Evolutionary conservation across 2,113 vertebrate species (phyloP), one percentile per base, ranked within the genome.

Genomic region (Coptodon rendalli): DNA sequence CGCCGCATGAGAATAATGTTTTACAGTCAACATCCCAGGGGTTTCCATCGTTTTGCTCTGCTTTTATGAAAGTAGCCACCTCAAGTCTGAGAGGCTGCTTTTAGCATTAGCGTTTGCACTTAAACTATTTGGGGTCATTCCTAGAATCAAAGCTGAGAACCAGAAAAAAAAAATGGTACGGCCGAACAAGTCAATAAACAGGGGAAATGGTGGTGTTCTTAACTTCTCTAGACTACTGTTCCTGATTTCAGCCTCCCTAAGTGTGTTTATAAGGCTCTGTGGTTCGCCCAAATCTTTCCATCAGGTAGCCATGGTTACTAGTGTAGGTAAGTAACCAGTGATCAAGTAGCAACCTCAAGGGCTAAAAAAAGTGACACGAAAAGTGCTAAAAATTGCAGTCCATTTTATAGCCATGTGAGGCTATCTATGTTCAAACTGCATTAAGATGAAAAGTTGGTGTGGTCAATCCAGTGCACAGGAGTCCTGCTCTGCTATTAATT

Each of bases 1-100:
- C 56, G n/a, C 54, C 82, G 87, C 61, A 81, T 1, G 14, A 81
- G 63, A 36, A 84, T 82, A 86, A 89, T 86, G 80, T 88, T 89
- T 87, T 48, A 86, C 14, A 52, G 27, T 27, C 16, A 80, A 82
- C 73, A 43, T 80, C 71, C 22, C 22, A 31, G 13, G 16, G 10
- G 27, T 61, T 80, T 83, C 71, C 6, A 48, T 78, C 29, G 57
- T 84, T 43, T 82, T 91, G 59, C 59, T 34, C 40, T 87, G 29
- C 29, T 50, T 34, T 91, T 31, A 83, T 80, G 54, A 81, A 88
- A 84, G 27, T 19, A 54, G 8, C 45, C 52, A 63, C 38, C 71
- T 84, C 80, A 73, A 45, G 53, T 71, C 48, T 79, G 61, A 43
- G 53, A 76, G 81, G 63, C 45, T 81, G 6, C 31, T 90, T 87